These are phyloP conservation scores for Furnarius figulus DNA, from an alignment of 2,113 vertebrate species.

Conservation along the genomic window DNA sequence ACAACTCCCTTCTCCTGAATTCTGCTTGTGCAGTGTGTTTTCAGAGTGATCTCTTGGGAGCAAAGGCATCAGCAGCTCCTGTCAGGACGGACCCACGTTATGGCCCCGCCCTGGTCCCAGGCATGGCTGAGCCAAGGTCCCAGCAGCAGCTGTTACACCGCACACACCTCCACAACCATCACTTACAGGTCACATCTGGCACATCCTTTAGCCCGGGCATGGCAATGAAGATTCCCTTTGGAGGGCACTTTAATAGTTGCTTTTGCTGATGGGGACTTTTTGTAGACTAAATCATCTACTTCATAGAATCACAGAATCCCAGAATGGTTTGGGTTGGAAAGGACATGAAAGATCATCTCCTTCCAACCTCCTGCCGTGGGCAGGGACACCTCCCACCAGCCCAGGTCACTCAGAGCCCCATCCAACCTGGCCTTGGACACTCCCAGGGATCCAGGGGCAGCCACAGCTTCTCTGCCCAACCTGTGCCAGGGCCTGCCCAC, in stretches of 20 bases:
- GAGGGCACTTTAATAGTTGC: not conserved
- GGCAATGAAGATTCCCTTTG: not conserved
- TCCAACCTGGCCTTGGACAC: not conserved
- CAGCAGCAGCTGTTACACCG: not conserved
- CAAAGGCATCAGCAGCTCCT: not conserved
- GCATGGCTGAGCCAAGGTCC: not conserved
- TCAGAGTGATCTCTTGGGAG: not conserved
- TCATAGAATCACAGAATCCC: not conserved
- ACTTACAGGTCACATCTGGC: not conserved
- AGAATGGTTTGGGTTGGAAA: not conserved
- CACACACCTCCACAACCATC: not conserved
- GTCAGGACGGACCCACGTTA: not conserved
- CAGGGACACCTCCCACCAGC: not conserved
- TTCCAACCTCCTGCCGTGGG: not conserved
- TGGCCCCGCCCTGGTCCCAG: not conserved
- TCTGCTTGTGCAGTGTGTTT: not conserved
- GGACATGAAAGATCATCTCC: not conserved
- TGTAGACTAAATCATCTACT: not conserved
- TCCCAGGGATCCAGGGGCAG: not conserved
- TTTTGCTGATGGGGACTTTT: not conserved
- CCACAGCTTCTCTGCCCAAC: not conserved
- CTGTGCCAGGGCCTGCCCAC: not conserved
- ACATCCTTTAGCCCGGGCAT: not conserved
- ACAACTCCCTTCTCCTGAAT: not conserved
- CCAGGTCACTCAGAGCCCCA: rapidly evolving